Evolutionary conservation across 2,797 vertebrate species (phyloP).

Genomic region (Darevskia mixta): DNA sequence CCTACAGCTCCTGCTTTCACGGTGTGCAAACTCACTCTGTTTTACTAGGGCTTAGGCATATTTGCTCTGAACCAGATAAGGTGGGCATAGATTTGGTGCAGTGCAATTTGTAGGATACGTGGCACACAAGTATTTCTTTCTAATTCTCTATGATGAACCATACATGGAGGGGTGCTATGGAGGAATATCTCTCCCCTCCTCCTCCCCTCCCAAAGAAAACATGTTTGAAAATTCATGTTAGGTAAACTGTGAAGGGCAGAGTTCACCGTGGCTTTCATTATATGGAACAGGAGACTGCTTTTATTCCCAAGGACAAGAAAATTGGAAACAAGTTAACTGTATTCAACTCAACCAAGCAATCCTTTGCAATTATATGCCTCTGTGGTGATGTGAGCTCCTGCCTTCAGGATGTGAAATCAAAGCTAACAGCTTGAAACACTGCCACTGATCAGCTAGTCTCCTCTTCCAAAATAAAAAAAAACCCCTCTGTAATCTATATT

Average conservation of each 20-base stretch:
- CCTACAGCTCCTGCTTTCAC: too few relatives aligned
- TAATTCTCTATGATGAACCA: constrained; percentile 15
- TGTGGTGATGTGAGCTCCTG: constrained; percentile 51
- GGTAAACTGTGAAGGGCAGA: constrained; percentile 9
- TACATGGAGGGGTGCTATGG: background rate
- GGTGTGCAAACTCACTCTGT: background rate
- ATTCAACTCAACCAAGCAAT: constrained; percentile 32
- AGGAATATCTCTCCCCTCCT: background rate
- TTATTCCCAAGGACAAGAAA: constrained; percentile 50
- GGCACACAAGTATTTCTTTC: background rate
- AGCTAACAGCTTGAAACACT: constrained; percentile 55
- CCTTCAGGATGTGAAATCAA: constrained; percentile 61
- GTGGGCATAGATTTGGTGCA: background rate
- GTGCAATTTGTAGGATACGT: background rate
- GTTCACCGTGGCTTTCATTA: constrained; percentile 29
- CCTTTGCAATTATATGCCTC: constrained; percentile 47
- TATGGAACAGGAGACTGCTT: constrained; percentile 8
- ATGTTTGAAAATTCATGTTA: background rate
- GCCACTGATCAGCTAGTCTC: constrained; percentile 44
- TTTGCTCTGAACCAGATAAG: background rate
- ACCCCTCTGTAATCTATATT: background rate
- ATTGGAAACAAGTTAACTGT: constrained; percentile 50
- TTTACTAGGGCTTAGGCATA: background rate
- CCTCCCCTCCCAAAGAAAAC: background rate
- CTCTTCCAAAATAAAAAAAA: constrained; percentile 4